Conservation (phyloP, 2,888 invertebrate species). For the Elmis aenea region DNA sequence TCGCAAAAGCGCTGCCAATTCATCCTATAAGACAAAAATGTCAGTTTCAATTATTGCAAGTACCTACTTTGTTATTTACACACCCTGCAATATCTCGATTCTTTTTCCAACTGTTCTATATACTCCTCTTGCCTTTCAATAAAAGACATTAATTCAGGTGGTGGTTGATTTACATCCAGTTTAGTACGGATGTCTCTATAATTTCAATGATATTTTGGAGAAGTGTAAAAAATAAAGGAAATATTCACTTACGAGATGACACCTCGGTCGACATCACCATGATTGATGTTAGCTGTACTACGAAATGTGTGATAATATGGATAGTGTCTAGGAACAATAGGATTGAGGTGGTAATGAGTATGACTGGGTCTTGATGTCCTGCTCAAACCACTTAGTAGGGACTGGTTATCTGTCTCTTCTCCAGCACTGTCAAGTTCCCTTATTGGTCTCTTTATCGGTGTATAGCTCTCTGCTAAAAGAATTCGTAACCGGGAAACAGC, state of each 20-base stretch:
- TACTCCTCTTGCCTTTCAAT: conserved; percentile 84
- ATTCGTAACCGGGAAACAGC: conserved; percentile 75
- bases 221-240: not conserved
- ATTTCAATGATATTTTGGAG: not conserved
- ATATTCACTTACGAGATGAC: too few species aligned
- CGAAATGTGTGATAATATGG: too few species aligned
- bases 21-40: conserved; percentile 51
- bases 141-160: conserved; percentile 72
- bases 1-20: conserved; percentile 67
- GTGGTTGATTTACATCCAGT: conserved; percentile 33
- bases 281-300: too few species aligned
- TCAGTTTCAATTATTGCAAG: not conserved
- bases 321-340: conserved; percentile 18
- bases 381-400: conserved; percentile 44
- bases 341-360: conserved; percentile 22
- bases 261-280: too few species aligned
- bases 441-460: conserved; percentile 48
- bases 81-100: conserved; percentile 77
- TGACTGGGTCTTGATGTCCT: conserved; percentile 21
- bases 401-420: conserved; percentile 56
- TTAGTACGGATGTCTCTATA: too few species aligned
- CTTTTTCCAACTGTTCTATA: conserved; percentile 79
- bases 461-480: conserved; percentile 71
- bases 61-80: too few species aligned
- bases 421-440: conserved; percentile 51